These are phyloP conservation scores for Forbesichthys agassizii DNA, from an alignment of 2,113 vertebrate species.

Conservation along the genomic window DNA sequence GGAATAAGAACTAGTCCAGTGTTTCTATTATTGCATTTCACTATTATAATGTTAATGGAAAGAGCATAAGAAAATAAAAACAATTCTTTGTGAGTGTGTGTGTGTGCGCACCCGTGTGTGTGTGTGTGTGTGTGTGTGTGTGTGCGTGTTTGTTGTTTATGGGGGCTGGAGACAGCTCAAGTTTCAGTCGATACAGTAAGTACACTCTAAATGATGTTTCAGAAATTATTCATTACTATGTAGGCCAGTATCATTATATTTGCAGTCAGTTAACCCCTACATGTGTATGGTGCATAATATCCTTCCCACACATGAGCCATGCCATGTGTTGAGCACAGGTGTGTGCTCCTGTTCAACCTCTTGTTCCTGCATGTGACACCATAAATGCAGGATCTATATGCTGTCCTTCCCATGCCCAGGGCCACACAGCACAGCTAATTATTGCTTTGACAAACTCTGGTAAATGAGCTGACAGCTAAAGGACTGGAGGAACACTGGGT, in stretches of 20 bases:
- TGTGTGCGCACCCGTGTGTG: slow-evolving; percentile 2
- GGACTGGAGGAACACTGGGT: slow-evolving; percentile 31
- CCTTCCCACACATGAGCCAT: background rate
- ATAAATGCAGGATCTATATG: slow-evolving; percentile 62
- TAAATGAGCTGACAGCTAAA: slow-evolving; percentile 36
- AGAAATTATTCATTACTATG: no score
- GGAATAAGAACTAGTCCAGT: background rate
- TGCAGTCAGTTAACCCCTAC: background rate
- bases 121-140: background rate
- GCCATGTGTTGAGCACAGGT: background rate
- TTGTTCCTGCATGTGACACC: slow-evolving; percentile 41
- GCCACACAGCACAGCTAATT: slow-evolving; percentile 57
- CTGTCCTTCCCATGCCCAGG: slow-evolving; percentile 33
- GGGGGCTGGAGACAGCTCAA: slow-evolving; percentile 6
- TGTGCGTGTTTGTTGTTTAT: background rate
- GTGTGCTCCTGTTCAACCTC: background rate
- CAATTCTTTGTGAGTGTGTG: background rate
- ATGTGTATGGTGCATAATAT: background rate
- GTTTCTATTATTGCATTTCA: background rate
- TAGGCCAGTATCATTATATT: background rate
- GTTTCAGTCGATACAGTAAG: slow-evolving; percentile 38
- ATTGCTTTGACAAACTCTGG: slow-evolving; percentile 27
- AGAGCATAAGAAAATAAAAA: background rate
- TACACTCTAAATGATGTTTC: background rate
- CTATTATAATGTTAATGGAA: background rate